A percentile compares a stretch with the other conserved stretches of the same genome.
phyloP scores from a whole-genome alignment of 1,140 invertebrate genomes.

The Drosophila kurseongensis region DNA sequence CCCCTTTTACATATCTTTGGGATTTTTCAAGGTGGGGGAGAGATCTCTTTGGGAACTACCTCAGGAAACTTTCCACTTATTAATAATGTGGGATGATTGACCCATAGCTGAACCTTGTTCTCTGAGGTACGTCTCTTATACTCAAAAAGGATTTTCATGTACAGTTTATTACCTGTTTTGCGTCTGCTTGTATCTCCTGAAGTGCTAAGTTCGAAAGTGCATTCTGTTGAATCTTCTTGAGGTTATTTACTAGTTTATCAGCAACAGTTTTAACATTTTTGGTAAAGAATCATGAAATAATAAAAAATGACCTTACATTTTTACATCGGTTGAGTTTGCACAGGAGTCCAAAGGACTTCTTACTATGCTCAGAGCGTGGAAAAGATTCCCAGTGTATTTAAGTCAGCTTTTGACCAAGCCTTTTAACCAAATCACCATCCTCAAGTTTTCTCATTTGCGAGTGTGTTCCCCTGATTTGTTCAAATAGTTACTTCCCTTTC shows the following conservation, averaged over 20 bases:
- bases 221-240: background rate
- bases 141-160: background rate
- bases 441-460: background rate
- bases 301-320: background rate
- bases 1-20: too few species aligned
- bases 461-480: slow-evolving; percentile 49
- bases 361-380: background rate
- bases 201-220: background rate
- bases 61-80: too few species aligned
- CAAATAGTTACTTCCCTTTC: slow-evolving; percentile 51
- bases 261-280: background rate
- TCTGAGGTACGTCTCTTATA: too few species aligned
- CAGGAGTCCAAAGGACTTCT: background rate
- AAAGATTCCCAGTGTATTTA: slow-evolving; percentile 2
- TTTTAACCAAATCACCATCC: background rate
- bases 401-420: background rate
- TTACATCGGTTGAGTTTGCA: background rate
- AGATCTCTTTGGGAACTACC: too few species aligned
- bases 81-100: background rate
- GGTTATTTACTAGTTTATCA: background rate
- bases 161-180: background rate
- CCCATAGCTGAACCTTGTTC: background rate
- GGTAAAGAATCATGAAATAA: background rate
- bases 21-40: too few species aligned
- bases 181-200: too few species aligned